Conservation (phyloP, 2,797 vertebrate species). For the Phataginus tricuspis region DNA sequence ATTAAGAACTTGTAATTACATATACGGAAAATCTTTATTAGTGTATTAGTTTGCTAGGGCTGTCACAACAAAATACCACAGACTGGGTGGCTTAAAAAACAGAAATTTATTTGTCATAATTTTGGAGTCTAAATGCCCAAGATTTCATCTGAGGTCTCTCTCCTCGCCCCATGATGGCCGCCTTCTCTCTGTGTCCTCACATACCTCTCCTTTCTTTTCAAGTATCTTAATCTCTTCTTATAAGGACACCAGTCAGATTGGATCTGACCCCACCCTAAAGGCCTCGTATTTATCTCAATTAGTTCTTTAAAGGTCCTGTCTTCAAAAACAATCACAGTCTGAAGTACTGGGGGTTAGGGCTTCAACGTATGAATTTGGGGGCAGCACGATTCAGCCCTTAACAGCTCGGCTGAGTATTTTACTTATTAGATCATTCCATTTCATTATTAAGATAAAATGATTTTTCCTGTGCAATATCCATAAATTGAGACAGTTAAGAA, state of each 20-base stretch:
- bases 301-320: neutral
- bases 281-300: neutral
- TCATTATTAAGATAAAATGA: neutral
- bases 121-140: neutral
- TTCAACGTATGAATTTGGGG: neutral
- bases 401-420: neutral
- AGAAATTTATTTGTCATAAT: neutral
- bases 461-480: neutral
- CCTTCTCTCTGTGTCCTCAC: neutral
- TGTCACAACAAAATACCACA: no score
- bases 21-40: no score
- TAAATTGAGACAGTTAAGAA: neutral
- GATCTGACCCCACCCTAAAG: neutral
- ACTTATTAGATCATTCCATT: neutral
- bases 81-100: neutral
- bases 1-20: no score
- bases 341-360: neutral
- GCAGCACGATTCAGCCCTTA: neutral
- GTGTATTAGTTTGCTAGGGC: no score
- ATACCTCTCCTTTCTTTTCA: neutral
- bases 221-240: neutral
- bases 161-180: no score
- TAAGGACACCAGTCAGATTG: neutral
- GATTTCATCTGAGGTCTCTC: neutral
- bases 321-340: neutral